A percentile compares a stretch with the other conserved stretches of the same genome.
These are phyloP conservation scores for Pollenia labialis DNA, from an alignment of 2,888 invertebrate genomes.

Conservation along the genomic window DNA sequence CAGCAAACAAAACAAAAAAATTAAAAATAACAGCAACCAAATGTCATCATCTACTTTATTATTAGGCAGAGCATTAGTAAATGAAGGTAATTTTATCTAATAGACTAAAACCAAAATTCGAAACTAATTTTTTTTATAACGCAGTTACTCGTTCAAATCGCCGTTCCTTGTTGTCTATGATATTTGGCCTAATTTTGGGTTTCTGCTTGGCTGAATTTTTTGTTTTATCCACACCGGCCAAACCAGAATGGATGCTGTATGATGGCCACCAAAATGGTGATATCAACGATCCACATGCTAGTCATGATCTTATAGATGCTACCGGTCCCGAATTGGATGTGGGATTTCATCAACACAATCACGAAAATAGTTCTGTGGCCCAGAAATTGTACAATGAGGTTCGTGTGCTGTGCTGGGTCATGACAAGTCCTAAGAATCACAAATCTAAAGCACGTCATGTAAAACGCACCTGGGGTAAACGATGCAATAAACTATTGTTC, in stretches of 20 bases:
- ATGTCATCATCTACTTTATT: constrained; percentile 79
- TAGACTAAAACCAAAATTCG: neutral
- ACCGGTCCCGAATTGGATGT: constrained; percentile 84
- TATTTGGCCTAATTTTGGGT: constrained; percentile 83
- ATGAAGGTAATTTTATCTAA: constrained; percentile 77
- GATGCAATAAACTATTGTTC: constrained; percentile 94
- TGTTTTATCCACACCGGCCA: constrained; percentile 79
- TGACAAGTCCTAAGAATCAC: constrained; percentile 97
- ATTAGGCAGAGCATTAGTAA: constrained; percentile 77
- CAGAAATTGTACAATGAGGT: constrained; percentile 90
- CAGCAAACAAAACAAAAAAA: neutral
- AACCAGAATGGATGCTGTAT: constrained; percentile 79
- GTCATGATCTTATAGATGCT: constrained; percentile 83
- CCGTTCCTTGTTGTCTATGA: constrained; percentile 81
- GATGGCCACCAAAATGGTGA: constrained; percentile 81
- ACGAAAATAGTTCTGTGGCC: constrained; percentile 89
- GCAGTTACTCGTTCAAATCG: constrained; percentile 84
- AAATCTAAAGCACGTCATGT: constrained; percentile 95
- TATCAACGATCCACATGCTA: constrained; percentile 84
- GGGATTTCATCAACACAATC: constrained; percentile 84
- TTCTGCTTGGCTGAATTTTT: constrained; percentile 83
- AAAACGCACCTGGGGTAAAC: constrained; percentile 97
- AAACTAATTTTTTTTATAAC: neutral
- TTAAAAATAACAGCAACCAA: constrained; percentile 66
- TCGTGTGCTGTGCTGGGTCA: constrained; percentile 97